Evolutionary conservation across 1,140 invertebrate species (phyloP), one percentile per base, ranked within the genome.

Genomic region (Eciton burchellii): DNA sequence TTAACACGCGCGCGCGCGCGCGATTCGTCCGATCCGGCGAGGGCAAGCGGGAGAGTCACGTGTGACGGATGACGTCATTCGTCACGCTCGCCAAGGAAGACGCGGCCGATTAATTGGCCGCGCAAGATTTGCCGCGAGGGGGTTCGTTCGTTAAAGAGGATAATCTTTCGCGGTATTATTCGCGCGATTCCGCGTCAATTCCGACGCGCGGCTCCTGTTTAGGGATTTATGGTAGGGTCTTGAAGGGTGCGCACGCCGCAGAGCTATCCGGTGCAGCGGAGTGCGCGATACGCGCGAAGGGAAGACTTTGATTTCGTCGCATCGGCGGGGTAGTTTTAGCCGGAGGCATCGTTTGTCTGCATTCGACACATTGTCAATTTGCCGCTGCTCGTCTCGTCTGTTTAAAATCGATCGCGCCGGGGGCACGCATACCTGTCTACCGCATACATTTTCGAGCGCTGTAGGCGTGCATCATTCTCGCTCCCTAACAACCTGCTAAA

Each of bases 301-400:
- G 52, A 68, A 77, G 66, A 88, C 86, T 70, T 77, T 66, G 83
- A 66, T 72, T 73, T 68, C 47, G 86, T 56, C 54, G 56, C 74
- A 35, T 57, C n/a, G 74, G 85, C 74, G 89, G 89, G 90, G 89
- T 92, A 89, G 91, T 90, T 91, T 91, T 89, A 84, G 88, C 90
- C 88, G 86, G 89, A 91, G 91, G 90, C 91, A 89, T 90, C 84
- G 88, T 88, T 88, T 84, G 90, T 81, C 92, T 94, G 92, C 90
- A 92, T 93, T 92, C 91, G 92, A 94, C 93, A 92, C 85, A 90
- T 89, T 93, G 92, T 94, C 92, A 94, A 93, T 93, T 92, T 92
- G 90, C 65, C 76, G 81, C 85, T 87, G 88, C 84, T 90, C 89
- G 89, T 90, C 90, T 89, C 86, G 86, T 84, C 83, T 88, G 89